Conservation (phyloP, 35 echinoderm and acorn worm genomes). For the Amphiura filiformis region DNA sequence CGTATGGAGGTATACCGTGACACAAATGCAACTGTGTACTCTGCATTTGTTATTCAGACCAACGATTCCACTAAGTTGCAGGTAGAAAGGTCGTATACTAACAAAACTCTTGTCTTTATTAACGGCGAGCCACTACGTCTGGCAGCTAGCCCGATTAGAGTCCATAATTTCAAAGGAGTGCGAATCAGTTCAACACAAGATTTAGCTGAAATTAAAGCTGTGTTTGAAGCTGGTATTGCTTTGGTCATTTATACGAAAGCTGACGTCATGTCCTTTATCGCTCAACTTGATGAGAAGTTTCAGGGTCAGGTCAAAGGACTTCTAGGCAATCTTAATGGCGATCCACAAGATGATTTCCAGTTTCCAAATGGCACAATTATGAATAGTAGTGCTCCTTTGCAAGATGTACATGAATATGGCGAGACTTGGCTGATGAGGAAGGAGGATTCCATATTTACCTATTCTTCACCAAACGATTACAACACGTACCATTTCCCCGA, state of each 20-base stretch:
- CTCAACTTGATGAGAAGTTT: constrained; percentile 43
- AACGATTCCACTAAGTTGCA: constrained; percentile 30
- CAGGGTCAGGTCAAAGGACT: constrained; percentile 47
- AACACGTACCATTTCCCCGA: constrained; percentile 25
- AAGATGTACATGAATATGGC: constrained; percentile 44
- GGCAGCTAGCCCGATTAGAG: constrained; percentile 3
- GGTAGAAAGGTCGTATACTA: constrained; percentile 30
- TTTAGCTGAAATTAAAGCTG: constrained; percentile 29
- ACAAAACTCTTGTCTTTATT: constrained; percentile 8
- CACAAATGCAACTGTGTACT: constrained; percentile 37
- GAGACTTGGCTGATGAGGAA: constrained; percentile 30
- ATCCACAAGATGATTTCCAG: constrained; percentile 41
- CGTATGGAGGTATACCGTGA: constrained; percentile 43
- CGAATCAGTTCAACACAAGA: constrained; percentile 33
- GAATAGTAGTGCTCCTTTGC: not conserved
- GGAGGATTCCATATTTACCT: constrained; percentile 36
- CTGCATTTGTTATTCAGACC: constrained; percentile 42
- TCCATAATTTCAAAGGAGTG: constrained; percentile 21
- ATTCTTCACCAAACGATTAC: constrained; percentile 47
- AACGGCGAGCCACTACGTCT: constrained; percentile 7
- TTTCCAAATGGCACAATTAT: constrained; percentile 46
- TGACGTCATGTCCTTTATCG: constrained; percentile 55
- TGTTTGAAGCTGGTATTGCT: constrained; percentile 26
- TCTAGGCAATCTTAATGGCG: constrained; percentile 51
- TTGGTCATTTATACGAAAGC: constrained; percentile 18